A percentile compares a stretch with the other conserved stretches of the same genome.
These are phyloP conservation scores for Seladonia tumulorum DNA, from an alignment of 2,888 invertebrate genomes.

Conservation along the genomic window DNA sequence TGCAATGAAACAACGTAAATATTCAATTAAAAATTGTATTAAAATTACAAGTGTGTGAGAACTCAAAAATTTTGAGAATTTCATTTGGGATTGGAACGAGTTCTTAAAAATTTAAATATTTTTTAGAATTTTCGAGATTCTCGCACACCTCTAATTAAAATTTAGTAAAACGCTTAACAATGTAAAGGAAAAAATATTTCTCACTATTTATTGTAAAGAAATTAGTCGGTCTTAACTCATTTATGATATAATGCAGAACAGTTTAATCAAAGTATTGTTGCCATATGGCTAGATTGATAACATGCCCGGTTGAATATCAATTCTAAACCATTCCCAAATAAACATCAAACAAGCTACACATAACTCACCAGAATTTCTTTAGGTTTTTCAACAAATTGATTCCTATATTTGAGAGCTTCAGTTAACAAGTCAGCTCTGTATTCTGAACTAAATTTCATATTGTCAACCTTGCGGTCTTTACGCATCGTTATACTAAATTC, in stretches of 20 bases:
- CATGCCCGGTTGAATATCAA: slow-evolving; percentile 40
- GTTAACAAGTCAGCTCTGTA: slow-evolving; percentile 96
- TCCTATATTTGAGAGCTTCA: slow-evolving; percentile 93
- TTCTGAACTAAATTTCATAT: slow-evolving; percentile 98
- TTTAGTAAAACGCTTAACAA: neutral
- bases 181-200: neutral
- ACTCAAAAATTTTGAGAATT: neutral
- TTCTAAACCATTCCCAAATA: neutral
- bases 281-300: slow-evolving; percentile 62
- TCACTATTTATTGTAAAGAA: neutral
- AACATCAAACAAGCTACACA: neutral
- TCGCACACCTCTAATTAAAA: neutral
- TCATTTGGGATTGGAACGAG: too few relatives aligned
- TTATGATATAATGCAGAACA: neutral
- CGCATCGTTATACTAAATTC: slow-evolving; percentile 94
- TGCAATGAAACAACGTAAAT: slow-evolving; percentile 5
- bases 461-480: slow-evolving; percentile 95
- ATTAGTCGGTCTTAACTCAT: neutral
- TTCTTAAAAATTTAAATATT: neutral
- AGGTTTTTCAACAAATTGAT: slow-evolving; percentile 92
- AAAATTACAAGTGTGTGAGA: neutral
- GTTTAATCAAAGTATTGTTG: slow-evolving; percentile 7
- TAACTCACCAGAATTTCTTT: slow-evolving; percentile 90
- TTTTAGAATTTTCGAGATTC: neutral
- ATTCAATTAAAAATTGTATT: neutral